Base-by-base conservation (phyloP, 2,797 vertebrate genomes). In the Spondyliosoma cantharus region DNA sequence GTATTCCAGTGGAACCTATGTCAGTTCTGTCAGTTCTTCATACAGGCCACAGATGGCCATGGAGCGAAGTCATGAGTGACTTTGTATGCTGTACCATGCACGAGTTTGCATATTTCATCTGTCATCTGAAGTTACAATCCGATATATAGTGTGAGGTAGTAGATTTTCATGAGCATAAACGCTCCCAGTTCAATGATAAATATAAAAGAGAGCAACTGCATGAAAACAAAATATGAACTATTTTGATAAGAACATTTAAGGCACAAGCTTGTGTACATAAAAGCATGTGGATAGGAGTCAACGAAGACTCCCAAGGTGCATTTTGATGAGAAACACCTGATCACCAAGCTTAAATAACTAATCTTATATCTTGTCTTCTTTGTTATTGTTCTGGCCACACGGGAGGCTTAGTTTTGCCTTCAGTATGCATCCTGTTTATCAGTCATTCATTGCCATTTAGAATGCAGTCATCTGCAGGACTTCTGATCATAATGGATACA, bases 401-500 rank as follows among this genome's bases (percentile, higher is more conserved):
- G n/a, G 25, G 3, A 24, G 24, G 13, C 29, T 56, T 54, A 27
- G n/a, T 57, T 53, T 68, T 43, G 42, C 42, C 14, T 19, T 49
- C n/a, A 59, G n/a, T 49, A 45, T 19, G 12, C 52, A 19, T 59
- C 45, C 16, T 70, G 16, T 43, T 49, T 13, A 67, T 84, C 7
- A 77, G 63, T 69, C 22, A 61, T 65, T 65, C 1, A 59, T 72
- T 46, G 46, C 32, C 25, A 9, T 53, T 81, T 64, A 32, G 59
- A 63, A 20, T 48, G 64, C 43, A 62, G 54, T 22, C 2, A 20
- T 61, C 6, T 42, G 60, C 19, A 50, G 61, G 59, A 61, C 32
- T 27, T 53, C 20, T 62, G 24, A 52, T 53, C 29, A 37, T 71
- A 71, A 48, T 78, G 29, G 22, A 52, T 1, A 12, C 11, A 5